phyloP scores from a whole-genome alignment of 2,113 vertebrate genomes.

The Megaptera novaeangliae region DNA sequence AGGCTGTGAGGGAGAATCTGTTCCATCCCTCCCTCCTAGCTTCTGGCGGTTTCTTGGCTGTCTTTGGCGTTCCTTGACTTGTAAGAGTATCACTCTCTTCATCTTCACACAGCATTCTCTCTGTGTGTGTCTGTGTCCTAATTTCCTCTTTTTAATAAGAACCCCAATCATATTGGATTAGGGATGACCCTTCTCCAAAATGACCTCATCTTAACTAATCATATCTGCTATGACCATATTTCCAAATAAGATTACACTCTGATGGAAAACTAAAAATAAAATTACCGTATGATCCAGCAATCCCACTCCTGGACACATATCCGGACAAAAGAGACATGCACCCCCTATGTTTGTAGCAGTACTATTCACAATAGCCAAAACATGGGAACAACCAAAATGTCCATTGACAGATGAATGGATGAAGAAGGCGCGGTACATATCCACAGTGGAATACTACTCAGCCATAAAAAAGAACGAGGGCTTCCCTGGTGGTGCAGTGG shows the following conservation, averaged over 20 bases:
- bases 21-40: not conserved
- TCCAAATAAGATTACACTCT: not conserved
- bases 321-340: not conserved
- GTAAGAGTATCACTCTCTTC: not conserved
- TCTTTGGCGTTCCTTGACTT: not conserved
- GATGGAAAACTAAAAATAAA: not conserved
- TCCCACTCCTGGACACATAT: not conserved
- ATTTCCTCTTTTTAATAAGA: not conserved
- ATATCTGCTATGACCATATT: not conserved
- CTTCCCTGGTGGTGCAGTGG: no score
- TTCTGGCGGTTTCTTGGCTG: not conserved
- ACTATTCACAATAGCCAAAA: not conserved
- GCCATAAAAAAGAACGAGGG: not conserved
- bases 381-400: not conserved
- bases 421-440: not conserved
- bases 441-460: not conserved
- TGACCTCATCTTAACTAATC: not conserved
- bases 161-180: not conserved
- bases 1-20: not conserved
- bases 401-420: not conserved
- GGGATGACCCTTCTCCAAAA: not conserved
- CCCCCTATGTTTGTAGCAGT: not conserved
- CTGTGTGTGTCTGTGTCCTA: not conserved
- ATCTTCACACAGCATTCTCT: no score
- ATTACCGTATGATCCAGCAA: not conserved